phyloP scores from a whole-genome alignment of 2,888 invertebrate genomes.

The Orthosia gothica region DNA sequence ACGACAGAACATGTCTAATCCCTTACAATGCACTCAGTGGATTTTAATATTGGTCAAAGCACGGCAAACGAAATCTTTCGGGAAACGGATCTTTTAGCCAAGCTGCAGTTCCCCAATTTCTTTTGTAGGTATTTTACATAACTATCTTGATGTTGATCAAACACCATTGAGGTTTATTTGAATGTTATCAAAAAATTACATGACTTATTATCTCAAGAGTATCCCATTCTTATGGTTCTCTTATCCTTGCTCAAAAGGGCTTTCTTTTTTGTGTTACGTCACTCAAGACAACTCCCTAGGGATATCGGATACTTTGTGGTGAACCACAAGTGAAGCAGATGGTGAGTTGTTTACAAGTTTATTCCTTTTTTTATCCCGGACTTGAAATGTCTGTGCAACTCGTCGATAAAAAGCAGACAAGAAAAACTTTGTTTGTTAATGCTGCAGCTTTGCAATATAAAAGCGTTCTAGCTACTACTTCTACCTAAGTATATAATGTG shows the following conservation, averaged over 20 bases:
- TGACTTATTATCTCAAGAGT: background rate
- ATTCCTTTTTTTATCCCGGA: background rate
- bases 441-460: too few relatives aligned
- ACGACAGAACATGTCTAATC: too few relatives aligned
- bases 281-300: slow-evolving; percentile 52
- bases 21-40: too few relatives aligned
- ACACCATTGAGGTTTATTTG: too few relatives aligned
- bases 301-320: slow-evolving; percentile 33
- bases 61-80: background rate
- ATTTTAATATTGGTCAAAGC: background rate
- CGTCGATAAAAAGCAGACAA: background rate
- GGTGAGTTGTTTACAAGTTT: slow-evolving; percentile 24
- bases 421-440: too few relatives aligned
- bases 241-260: slow-evolving; percentile 7
- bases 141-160: too few relatives aligned
- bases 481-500: too few relatives aligned
- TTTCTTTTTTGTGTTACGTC: slow-evolving; percentile 29
- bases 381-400: background rate
- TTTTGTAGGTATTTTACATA: background rate
- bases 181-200: background rate
- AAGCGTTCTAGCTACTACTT: too few relatives aligned
- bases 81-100: background rate
- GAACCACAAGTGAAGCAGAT: slow-evolving; percentile 35
- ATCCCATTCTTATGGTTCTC: background rate
- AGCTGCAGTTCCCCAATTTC: background rate